Conservation (phyloP, 2,888 invertebrate species). For the Antitype chi region DNA sequence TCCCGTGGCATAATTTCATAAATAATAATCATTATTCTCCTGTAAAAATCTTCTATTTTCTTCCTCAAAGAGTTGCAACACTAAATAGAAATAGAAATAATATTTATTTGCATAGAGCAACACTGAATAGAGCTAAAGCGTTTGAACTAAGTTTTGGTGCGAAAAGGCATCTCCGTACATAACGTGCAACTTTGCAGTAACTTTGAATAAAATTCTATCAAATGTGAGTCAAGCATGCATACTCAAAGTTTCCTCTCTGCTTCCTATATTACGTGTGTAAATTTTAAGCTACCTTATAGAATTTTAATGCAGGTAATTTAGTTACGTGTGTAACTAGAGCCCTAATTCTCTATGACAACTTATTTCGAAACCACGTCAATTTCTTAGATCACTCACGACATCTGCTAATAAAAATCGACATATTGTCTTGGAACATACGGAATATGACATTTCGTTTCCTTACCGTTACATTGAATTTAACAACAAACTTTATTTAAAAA, state of each 20-base stretch:
- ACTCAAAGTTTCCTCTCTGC: constrained; percentile 35
- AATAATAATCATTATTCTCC: background rate
- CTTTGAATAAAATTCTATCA: constrained; percentile 62
- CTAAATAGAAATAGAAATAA: too few species aligned
- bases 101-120: too few species aligned
- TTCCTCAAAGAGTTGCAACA: constrained; percentile 22
- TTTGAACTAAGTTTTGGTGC: constrained; percentile 53
- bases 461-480: too few species aligned
- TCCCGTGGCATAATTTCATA: background rate
- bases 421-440: too few species aligned
- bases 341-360: too few species aligned
- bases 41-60: background rate
- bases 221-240: constrained; percentile 57
- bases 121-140: constrained; percentile 41
- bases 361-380: too few species aligned
- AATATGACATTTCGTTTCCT: too few species aligned
- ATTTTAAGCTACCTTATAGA: constrained; percentile 27
- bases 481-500: too few species aligned
- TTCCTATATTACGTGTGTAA: constrained; percentile 28
- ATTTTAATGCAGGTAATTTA: constrained; percentile 36
- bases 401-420: too few species aligned
- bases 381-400: too few species aligned
- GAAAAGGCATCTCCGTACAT: constrained; percentile 47
- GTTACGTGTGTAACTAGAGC: background rate
- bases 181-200: constrained; percentile 46